phyloP scores from a whole-genome alignment of 2,888 invertebrate species.

The Pomacea canaliculata region DNA sequence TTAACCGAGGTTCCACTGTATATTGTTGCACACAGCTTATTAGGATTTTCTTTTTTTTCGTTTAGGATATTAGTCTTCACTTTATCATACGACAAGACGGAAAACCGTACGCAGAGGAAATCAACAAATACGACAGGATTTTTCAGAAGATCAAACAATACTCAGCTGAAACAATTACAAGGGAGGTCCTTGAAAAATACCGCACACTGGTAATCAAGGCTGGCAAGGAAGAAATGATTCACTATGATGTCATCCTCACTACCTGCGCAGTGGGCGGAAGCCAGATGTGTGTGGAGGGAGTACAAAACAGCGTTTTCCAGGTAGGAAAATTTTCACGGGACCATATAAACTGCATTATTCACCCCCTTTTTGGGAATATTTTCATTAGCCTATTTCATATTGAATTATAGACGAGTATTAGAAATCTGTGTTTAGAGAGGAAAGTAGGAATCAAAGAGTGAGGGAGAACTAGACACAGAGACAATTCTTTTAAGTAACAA shows the following conservation, averaged over 20 bases:
- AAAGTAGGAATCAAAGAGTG: too few relatives aligned
- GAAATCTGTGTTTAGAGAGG: too few relatives aligned
- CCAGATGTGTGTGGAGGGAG: conserved; percentile 15
- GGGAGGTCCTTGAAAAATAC: conserved; percentile 37
- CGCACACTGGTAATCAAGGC: conserved; percentile 33
- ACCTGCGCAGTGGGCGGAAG: conserved; percentile 45
- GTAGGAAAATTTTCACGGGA: too few relatives aligned
- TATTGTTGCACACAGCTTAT: too few relatives aligned
- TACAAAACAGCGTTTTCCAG: too few relatives aligned
- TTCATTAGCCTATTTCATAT: too few relatives aligned
- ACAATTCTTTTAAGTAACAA: too few relatives aligned
- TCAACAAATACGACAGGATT: conserved; percentile 29
- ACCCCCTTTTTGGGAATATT: too few relatives aligned
- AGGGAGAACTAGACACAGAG: too few relatives aligned
- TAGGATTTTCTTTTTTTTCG: neutral
- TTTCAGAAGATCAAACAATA: conserved; percentile 15
- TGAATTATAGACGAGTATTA: too few relatives aligned
- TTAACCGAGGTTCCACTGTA: too few relatives aligned
- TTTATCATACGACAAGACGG: conserved; percentile 40
- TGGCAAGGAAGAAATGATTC: conserved; percentile 36
- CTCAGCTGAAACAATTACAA: conserved; percentile 10
- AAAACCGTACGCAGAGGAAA: conserved; percentile 31
- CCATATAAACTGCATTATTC: too few relatives aligned
- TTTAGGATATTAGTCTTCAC: conserved; percentile 42
- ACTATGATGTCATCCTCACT: conserved; percentile 48